phyloP scores from a whole-genome alignment of 2,888 invertebrate species.

The Caenorhabditis imperialis region DNA sequence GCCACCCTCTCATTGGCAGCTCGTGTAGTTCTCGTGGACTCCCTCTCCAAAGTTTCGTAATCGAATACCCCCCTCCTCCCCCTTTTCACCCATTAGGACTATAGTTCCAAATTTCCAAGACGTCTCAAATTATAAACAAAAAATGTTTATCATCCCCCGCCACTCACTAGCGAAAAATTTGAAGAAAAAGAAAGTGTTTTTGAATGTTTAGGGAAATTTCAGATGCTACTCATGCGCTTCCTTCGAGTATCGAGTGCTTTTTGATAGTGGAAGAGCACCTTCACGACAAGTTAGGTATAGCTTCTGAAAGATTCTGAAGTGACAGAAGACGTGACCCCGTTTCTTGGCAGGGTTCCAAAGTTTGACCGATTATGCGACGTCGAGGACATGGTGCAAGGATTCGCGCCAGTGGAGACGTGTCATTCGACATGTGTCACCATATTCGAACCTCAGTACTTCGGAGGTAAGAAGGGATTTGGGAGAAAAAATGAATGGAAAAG shows the following conservation, averaged over 20 bases:
- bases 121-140: too few relatives aligned
- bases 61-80: too few relatives aligned
- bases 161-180: not conserved
- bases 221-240: conserved; percentile 70
- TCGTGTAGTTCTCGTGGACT: too few relatives aligned
- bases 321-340: not conserved
- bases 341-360: conserved; percentile 53
- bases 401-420: conserved; percentile 60
- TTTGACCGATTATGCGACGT: conserved; percentile 62
- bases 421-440: conserved; percentile 65
- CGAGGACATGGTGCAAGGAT: conserved; percentile 53
- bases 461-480: too few relatives aligned
- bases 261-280: conserved; percentile 37
- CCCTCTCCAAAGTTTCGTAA: too few relatives aligned
- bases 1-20: too few relatives aligned
- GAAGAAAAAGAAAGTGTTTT: not conserved
- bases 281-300: conserved; percentile 41
- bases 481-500: too few relatives aligned
- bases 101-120: too few relatives aligned
- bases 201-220: conserved; percentile 16
- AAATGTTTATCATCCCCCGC: too few relatives aligned
- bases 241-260: conserved; percentile 56
- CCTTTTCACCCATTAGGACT: too few relatives aligned
- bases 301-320: too few relatives aligned
- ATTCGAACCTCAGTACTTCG: conserved; percentile 67